Conservation (phyloP, 2,888 invertebrate species). For the Drosophila antonietae region DNA sequence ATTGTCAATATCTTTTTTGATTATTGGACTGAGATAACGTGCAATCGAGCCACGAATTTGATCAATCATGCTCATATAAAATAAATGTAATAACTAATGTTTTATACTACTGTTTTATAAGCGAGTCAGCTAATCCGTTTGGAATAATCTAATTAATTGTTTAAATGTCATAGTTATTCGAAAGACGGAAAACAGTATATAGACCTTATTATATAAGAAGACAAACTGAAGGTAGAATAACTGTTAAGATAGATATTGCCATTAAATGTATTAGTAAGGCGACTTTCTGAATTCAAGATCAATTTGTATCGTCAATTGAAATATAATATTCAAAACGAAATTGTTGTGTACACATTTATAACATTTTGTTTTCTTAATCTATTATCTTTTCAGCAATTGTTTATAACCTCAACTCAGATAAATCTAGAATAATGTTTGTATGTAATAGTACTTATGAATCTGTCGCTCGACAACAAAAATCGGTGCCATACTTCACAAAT, state of each 20-base stretch:
- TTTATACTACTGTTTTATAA: constrained; percentile 42
- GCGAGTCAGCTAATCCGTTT: constrained; percentile 22
- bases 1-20: constrained; percentile 43
- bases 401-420: background rate
- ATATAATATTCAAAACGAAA: constrained; percentile 37
- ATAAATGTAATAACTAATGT: constrained; percentile 16
- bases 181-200: constrained; percentile 14
- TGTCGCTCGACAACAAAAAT: too few species aligned
- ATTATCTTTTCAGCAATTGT: background rate
- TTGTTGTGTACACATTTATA: constrained; percentile 47
- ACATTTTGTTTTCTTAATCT: background rate
- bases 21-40: constrained; percentile 49
- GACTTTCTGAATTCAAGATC: constrained; percentile 48
- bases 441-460: too few species aligned
- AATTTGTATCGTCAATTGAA: constrained; percentile 60
- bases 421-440: too few species aligned
- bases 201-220: constrained; percentile 32
- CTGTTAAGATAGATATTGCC: constrained; percentile 18
- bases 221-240: constrained; percentile 14
- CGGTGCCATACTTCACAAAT: too few species aligned
- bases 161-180: constrained; percentile 32
- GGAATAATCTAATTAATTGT: constrained; percentile 36
- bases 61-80: constrained; percentile 11
- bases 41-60: constrained; percentile 48
- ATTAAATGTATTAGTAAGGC: constrained; percentile 34